Evolutionary conservation across 2,797 vertebrate genomes (phyloP).

Genomic region (Ctenopoma kingsleyae): DNA sequence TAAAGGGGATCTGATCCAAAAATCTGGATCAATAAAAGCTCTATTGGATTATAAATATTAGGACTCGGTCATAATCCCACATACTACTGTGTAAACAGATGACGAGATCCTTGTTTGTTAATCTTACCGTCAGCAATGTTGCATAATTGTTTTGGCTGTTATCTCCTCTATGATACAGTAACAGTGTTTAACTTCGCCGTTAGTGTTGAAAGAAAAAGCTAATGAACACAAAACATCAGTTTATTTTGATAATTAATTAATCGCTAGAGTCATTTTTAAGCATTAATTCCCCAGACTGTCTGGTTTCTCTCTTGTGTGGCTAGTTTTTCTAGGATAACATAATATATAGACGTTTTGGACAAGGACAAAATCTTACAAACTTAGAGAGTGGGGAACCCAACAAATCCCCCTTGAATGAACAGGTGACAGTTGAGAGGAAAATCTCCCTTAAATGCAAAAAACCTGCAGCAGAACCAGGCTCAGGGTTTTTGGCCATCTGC

Average conservation of each 20-base stretch:
- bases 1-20: slow-evolving; percentile 28
- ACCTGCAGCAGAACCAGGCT: no score
- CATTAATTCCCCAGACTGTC: no score
- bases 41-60: slow-evolving; percentile 54
- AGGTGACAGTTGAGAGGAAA: no score
- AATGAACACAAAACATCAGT: neutral
- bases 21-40: slow-evolving; percentile 40
- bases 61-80: slow-evolving; percentile 50
- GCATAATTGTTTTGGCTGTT: slow-evolving; percentile 20
- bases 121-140: slow-evolving; percentile 21
- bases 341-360: no score
- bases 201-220: neutral
- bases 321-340: no score
- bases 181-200: neutral
- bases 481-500: no score
- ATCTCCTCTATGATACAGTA: slow-evolving; percentile 6
- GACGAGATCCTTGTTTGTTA: slow-evolving; percentile 39
- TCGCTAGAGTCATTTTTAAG: no score
- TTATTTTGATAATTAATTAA: neutral
- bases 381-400: no score
- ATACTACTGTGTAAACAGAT: slow-evolving; percentile 35
- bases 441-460: no score
- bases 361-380: no score
- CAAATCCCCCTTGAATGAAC: no score
- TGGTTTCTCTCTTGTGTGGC: no score